phyloP scores from a whole-genome alignment of 2,113 vertebrate species.

The Pycnonotus jocosus region DNA sequence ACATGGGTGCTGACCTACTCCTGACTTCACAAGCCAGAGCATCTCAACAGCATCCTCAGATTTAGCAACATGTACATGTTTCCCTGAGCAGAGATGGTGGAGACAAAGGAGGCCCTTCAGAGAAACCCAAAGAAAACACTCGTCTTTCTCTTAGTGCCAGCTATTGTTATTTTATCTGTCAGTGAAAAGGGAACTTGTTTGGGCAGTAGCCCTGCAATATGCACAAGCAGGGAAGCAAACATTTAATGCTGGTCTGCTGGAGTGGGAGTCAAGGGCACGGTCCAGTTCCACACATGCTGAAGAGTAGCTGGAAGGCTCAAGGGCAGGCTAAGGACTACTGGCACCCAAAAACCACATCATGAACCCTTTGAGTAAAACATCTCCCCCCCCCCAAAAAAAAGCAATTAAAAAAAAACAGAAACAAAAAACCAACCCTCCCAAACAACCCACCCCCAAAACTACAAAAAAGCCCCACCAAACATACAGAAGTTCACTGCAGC shows the following conservation, averaged over 20 bases:
- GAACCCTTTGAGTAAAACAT: not conserved
- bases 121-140: not conserved
- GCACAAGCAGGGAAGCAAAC: not conserved
- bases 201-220: not conserved
- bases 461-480: not conserved
- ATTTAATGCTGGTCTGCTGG: not conserved
- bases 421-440: accelerated
- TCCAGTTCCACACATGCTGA: not conserved
- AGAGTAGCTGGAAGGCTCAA: not conserved
- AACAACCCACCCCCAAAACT: not conserved
- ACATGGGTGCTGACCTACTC: not conserved
- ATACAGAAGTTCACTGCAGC: not conserved
- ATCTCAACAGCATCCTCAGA: not conserved
- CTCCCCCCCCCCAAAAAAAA: not conserved
- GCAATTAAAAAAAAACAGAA: not conserved
- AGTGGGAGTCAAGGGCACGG: not conserved
- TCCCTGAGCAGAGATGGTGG: not conserved
- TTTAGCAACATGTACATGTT: not conserved
- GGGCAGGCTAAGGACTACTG: not conserved
- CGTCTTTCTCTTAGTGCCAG: not conserved
- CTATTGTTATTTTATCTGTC: slow-evolving; percentile 36
- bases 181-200: slow-evolving; percentile 15
- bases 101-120: slow-evolving; percentile 18
- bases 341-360: not conserved
- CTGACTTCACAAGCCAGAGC: not conserved